Conservation (phyloP, 2,113 vertebrate species). For the Sitta europaea region DNA sequence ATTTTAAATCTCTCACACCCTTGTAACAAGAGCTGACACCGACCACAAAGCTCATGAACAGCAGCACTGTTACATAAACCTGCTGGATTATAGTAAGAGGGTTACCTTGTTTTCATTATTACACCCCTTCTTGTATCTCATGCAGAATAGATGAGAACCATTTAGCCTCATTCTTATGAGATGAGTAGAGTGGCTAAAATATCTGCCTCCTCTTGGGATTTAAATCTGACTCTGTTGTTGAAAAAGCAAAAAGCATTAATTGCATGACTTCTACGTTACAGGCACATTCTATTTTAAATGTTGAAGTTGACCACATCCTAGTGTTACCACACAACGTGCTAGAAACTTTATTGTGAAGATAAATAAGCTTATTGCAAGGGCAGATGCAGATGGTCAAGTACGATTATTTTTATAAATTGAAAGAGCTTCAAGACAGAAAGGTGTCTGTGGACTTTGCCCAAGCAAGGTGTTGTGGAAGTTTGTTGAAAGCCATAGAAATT, state of each 20-base stretch:
- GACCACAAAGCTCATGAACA: background rate
- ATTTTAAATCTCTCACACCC: background rate
- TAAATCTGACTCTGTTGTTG: constrained; percentile 5
- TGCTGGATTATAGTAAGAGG: constrained; percentile 2
- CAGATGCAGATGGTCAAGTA: background rate
- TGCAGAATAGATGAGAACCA: constrained; percentile 9
- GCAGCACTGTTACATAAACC: background rate
- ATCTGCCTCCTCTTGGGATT: background rate
- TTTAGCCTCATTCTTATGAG: constrained; percentile 5
- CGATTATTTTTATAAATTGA: background rate
- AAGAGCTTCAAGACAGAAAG: background rate
- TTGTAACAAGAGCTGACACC: background rate
- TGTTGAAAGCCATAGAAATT: background rate
- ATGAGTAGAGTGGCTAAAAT: constrained; percentile 6
- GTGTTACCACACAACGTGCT: background rate
- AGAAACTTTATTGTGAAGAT: background rate
- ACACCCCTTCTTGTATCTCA: constrained; percentile 1
- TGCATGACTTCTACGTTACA: background rate
- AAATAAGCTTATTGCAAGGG: background rate
- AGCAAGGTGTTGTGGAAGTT: background rate
- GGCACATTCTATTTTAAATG: background rate
- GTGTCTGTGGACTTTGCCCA: background rate
- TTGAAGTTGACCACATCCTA: background rate
- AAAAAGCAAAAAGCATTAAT: constrained; percentile 30
- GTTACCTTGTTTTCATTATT: constrained; percentile 42